These are phyloP conservation scores for Drosophila colorata DNA, from an alignment of 2,888 invertebrate species.

Conservation along the genomic window DNA sequence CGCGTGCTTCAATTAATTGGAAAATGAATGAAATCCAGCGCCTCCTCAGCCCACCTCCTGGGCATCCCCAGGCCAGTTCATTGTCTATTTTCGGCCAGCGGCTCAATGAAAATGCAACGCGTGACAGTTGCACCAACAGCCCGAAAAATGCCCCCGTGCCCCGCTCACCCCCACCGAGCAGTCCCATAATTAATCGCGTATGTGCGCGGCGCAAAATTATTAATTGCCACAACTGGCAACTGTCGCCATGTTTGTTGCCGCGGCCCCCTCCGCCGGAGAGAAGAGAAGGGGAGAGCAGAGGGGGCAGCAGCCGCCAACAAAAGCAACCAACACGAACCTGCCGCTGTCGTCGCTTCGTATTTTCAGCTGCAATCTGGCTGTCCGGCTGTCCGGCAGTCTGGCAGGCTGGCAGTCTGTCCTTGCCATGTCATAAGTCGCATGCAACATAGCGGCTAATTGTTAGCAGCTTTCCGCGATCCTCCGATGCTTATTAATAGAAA, in stretches of 20 bases:
- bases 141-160: constrained; percentile 46
- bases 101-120: constrained; percentile 73
- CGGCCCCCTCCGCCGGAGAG: constrained; percentile 7
- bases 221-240: constrained; percentile 84
- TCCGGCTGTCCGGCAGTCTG: constrained; percentile 25
- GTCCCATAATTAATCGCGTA: constrained; percentile 84
- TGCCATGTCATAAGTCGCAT: constrained; percentile 80
- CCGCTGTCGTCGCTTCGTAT: constrained; percentile 75
- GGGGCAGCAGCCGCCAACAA: constrained; percentile 2
- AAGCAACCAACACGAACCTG: constrained; percentile 42
- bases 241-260: constrained; percentile 77
- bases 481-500: constrained; percentile 80
- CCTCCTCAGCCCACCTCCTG: background rate
- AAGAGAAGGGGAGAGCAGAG: constrained; percentile 1
- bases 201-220: constrained; percentile 83
- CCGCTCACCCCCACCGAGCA: constrained; percentile 1
- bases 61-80: constrained; percentile 15
- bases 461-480: constrained; percentile 72
- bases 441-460: constrained; percentile 82
- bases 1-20: constrained; percentile 82
- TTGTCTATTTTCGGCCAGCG: constrained; percentile 74
- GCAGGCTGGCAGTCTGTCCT: constrained; percentile 18
- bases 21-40: constrained; percentile 76
- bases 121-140: constrained; percentile 66
- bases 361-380: constrained; percentile 63